Conservation (phyloP, 2,113 vertebrate genomes). For the Zootoca vivipara region DNA sequence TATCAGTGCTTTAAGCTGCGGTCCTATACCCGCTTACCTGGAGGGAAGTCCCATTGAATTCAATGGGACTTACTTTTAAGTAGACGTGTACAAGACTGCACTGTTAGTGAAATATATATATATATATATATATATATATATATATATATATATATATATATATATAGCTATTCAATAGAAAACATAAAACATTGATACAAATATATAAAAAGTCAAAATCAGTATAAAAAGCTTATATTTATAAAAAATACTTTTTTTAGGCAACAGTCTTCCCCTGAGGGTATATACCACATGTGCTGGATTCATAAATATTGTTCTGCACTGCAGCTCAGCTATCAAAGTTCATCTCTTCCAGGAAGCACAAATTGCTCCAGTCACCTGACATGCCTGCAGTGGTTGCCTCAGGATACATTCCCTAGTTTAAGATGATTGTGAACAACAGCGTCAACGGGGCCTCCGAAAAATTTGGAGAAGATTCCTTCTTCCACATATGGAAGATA, state of each 20-base stretch:
- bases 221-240: conserved; percentile 90
- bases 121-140: not conserved
- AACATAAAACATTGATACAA: conserved; percentile 81
- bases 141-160: conserved; percentile 47
- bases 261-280: conserved; percentile 93
- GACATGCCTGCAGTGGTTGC: conserved; percentile 74
- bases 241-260: conserved; percentile 94
- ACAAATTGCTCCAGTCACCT: conserved; percentile 76
- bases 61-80: not conserved
- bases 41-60: not conserved
- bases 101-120: conserved; percentile 14
- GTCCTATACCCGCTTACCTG: not conserved
- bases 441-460: conserved; percentile 88
- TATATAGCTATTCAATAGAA: conserved; percentile 87
- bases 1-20: conserved; percentile 96
- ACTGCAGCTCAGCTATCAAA: conserved; percentile 76
- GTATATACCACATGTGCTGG: conserved; percentile 85
- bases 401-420: conserved; percentile 75
- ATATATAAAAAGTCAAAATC: conserved; percentile 82
- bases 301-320: conserved; percentile 83
- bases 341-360: conserved; percentile 75
- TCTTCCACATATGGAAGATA: conserved; percentile 99
- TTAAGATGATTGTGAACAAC: conserved; percentile 75
- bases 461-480: conserved; percentile 99
- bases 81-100: not conserved